Base-by-base conservation (phyloP, 2,888 invertebrate genomes). In the Caradrina kadenii region DNA sequence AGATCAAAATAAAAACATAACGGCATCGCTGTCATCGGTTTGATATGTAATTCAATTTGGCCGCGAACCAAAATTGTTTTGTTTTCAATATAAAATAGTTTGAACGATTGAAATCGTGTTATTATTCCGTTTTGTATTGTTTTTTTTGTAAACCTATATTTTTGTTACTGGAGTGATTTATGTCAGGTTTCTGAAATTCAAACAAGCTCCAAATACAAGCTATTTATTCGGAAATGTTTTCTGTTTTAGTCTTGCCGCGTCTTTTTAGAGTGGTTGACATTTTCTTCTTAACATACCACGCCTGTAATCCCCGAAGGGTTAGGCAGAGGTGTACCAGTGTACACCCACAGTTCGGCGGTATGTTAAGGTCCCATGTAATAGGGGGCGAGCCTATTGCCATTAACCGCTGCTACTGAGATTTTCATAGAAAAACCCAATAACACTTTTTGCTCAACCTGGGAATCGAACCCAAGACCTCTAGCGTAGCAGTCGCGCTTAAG, bases 21-120 rank as follows among this genome's bases (percentile, higher is more conserved):
- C 67, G 72, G 71, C 73, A 70, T 21, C 17, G 39, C 73, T 83
- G 85, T 84, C 83, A 79, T 69, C 74, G 58, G 55, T 79, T 53
- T 76, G 73, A 77, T 75, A 76, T 78, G 75, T 79, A 84, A 84
- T 79, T 81, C 79, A 81, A 82, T 83, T 80, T 81, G 55, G 63
- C 71, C 54, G 54, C n/a, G 70, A 79, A 71, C 63, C 64, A 62
- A 76, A 73, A 76, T 75, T 72, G 69, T 69, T 76, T 67, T 76
- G 76, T 82, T 75, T 75, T 52, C 67, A 73, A 75, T 75, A 68
- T 58, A 71, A 70, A 73, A 59, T 71, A 62, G 74, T 71, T 26
- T 76, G 60, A 49, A 62, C 71, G 64, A 72, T 64, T 64, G 64
- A 55, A 81, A 78, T 74, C 31, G 64, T 63, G 64, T 68, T 73